Evolutionary conservation across 2,113 vertebrate genomes (phyloP).

Genomic region (Galeopterus variegatus): DNA sequence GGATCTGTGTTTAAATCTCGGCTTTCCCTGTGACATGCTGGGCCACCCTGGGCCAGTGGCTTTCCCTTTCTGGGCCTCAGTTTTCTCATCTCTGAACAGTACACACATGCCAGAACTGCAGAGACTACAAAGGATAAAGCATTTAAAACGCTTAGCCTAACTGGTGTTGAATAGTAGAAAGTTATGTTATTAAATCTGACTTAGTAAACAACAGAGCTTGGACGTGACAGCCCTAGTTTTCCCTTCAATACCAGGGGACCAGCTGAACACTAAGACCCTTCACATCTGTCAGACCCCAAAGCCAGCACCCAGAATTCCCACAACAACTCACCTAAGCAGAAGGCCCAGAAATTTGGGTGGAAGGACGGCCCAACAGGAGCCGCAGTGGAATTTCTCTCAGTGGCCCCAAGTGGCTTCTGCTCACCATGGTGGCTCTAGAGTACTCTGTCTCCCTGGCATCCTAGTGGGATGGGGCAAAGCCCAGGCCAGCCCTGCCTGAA

Average conservation of each 20-base stretch:
- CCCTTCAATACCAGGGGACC: not conserved
- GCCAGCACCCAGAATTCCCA: not conserved
- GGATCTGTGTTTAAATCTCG: not conserved
- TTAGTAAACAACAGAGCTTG: too few species aligned
- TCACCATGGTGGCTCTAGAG: not conserved
- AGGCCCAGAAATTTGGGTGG: not conserved
- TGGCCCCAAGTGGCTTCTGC: not conserved
- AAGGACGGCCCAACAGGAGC: not conserved
- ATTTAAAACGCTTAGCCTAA: accelerated
- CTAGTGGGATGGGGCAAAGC: not conserved
- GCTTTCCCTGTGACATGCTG: not conserved
- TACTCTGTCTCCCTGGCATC: not conserved
- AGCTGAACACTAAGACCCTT: not conserved
- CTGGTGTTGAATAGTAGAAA: not conserved
- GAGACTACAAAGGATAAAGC: not conserved
- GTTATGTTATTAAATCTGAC: not conserved
- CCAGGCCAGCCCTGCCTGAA: not conserved
- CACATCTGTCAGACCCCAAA: not conserved
- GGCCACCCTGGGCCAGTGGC: not conserved
- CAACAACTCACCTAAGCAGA: not conserved
- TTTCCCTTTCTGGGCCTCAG: not conserved
- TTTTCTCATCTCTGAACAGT: not conserved
- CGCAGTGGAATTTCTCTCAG: not conserved
- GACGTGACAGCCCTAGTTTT: not conserved
- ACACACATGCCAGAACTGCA: not conserved